phyloP scores from a whole-genome alignment of 2,113 vertebrate genomes.

The Xyliphius kryptos region DNA sequence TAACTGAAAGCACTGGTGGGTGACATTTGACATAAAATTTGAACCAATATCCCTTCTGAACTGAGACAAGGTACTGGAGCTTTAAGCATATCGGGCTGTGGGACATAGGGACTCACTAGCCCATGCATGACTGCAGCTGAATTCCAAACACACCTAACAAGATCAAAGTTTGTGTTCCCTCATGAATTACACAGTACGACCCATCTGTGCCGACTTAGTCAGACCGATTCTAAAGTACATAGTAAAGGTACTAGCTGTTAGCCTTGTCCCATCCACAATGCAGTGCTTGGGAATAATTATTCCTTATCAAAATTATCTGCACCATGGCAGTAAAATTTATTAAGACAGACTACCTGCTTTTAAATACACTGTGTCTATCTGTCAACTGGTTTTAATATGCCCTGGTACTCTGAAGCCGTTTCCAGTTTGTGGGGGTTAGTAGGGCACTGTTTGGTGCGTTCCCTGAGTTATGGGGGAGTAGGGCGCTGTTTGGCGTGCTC shows the following conservation, averaged over 20 bases:
- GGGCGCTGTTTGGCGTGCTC: too few relatives aligned
- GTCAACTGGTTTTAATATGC: too few relatives aligned
- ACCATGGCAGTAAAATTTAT: too few relatives aligned
- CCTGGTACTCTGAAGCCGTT: too few relatives aligned
- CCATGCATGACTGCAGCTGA: constrained; percentile 39
- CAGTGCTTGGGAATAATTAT: constrained; percentile 41
- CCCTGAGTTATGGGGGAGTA: too few relatives aligned
- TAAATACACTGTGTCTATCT: too few relatives aligned
- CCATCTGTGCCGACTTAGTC: constrained; percentile 55
- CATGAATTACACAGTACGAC: constrained; percentile 61
- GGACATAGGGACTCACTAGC: constrained; percentile 13
- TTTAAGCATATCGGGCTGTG: constrained; percentile 15
- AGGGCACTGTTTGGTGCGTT: too few relatives aligned
- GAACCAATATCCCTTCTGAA: neutral
- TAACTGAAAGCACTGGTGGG: constrained; percentile 2
- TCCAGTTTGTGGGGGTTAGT: too few relatives aligned
- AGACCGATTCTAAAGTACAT: too few relatives aligned
- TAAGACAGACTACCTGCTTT: too few relatives aligned
- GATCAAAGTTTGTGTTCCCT: constrained; percentile 61
- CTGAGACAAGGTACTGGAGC: constrained; percentile 7
- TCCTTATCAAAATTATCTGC: too few relatives aligned
- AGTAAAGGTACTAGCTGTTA: constrained; percentile 20
- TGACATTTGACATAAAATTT: constrained; percentile 3
- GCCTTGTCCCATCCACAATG: constrained; percentile 9
- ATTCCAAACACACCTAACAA: constrained; percentile 46